These are phyloP conservation scores for Podargus strigoides DNA, from an alignment of 2,797 vertebrate genomes.

Conservation along the genomic window DNA sequence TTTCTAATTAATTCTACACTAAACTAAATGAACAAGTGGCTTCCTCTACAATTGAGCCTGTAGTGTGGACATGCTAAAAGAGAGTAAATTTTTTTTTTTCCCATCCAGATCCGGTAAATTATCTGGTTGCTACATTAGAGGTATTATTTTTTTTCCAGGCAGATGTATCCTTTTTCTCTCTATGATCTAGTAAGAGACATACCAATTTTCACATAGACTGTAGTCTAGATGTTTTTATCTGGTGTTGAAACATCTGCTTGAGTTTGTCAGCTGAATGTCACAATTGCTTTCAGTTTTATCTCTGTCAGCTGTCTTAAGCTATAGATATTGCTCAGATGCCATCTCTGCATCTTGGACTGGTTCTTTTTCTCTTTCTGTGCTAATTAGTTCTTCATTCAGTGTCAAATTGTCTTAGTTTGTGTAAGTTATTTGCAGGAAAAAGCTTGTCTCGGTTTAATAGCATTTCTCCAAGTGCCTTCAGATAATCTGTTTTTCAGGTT, in stretches of 20 bases:
- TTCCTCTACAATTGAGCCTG: no score
- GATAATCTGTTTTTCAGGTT: background rate
- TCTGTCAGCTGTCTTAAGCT: background rate
- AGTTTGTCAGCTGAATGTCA: background rate
- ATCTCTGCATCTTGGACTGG: background rate
- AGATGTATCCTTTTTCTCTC: background rate
- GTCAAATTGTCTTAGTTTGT: background rate
- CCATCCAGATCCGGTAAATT: background rate
- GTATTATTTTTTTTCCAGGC: background rate
- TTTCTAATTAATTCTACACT: background rate
- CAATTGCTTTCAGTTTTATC: background rate
- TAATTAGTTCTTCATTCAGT: background rate
- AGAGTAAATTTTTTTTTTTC: no score
- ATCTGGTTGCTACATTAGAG: background rate
- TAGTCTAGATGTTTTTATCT: background rate
- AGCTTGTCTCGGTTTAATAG: background rate
- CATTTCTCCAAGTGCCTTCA: background rate
- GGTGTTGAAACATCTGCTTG: background rate
- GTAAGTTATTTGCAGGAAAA: background rate
- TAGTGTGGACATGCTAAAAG: no score
- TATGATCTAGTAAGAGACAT: background rate
- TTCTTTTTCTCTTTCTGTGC: background rate
- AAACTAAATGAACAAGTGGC: background rate
- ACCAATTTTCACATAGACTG: background rate
- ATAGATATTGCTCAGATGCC: background rate